phyloP scores from a whole-genome alignment of 2,113 vertebrate genomes.

The Lipophrys pholis region DNA sequence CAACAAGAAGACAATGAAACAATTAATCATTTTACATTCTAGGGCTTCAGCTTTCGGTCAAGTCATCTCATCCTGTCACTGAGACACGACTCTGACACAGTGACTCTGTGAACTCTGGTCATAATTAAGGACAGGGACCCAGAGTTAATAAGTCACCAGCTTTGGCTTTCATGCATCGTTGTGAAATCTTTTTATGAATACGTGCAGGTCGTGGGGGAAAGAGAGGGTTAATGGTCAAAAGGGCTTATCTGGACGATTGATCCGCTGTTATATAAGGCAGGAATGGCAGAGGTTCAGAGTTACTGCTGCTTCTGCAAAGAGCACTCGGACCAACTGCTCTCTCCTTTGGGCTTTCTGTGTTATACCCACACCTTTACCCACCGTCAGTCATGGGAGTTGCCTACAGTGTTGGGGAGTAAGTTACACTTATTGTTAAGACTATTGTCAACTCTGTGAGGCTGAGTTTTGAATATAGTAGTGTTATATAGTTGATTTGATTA shows the following conservation, averaged over 20 bases:
- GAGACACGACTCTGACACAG: slow-evolving; percentile 51
- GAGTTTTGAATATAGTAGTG: not conserved
- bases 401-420: slow-evolving; percentile 87
- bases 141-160: slow-evolving; percentile 73
- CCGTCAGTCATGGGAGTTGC: slow-evolving; percentile 80
- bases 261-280: slow-evolving; percentile 63
- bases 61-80: slow-evolving; percentile 13
- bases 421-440: slow-evolving; percentile 33
- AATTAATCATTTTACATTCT: no score
- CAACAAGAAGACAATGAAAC: no score
- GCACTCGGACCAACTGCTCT: slow-evolving; percentile 5
- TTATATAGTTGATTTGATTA: not conserved
- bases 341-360: slow-evolving; percentile 12
- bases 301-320: slow-evolving; percentile 47
- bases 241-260: slow-evolving; percentile 66
- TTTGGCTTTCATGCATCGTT: slow-evolving; percentile 58
- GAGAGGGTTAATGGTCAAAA: slow-evolving; percentile 67
- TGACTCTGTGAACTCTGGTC: slow-evolving; percentile 38
- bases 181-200: slow-evolving; percentile 61
- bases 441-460: slow-evolving; percentile 1
- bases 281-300: slow-evolving; percentile 32
- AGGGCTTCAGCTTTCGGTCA: slow-evolving; percentile 1
- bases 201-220: slow-evolving; percentile 38
- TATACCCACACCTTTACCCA: slow-evolving; percentile 11
- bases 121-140: slow-evolving; percentile 46